Conservation (phyloP, 2,797 vertebrate genomes). For the Xerus rutilus region DNA sequence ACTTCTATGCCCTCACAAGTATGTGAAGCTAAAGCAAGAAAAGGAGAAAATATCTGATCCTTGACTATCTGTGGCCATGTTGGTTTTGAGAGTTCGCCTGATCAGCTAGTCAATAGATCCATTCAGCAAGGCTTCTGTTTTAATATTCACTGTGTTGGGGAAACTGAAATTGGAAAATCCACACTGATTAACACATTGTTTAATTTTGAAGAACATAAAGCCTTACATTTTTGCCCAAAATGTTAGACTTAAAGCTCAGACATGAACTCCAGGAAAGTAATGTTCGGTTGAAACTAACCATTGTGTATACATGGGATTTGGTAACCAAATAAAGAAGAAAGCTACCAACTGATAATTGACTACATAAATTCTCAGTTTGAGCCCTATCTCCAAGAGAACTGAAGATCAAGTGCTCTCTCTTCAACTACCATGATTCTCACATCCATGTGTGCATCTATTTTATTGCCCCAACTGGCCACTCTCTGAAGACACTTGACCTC, state of each 20-base stretch:
- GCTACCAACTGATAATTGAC: constrained; percentile 97
- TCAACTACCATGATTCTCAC: constrained; percentile 96
- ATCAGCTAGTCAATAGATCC: constrained; percentile 96
- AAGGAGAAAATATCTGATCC: constrained; percentile 89
- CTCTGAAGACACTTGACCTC: constrained; percentile 95
- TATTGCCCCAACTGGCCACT: constrained; percentile 96
- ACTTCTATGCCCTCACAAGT: background rate
- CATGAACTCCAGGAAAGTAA: constrained; percentile 94
- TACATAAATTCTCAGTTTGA: constrained; percentile 98
- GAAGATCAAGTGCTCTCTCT: constrained; percentile 96
- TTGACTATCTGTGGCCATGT: constrained; percentile 94
- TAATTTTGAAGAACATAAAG: constrained; percentile 94
- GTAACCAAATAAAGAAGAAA: constrained; percentile 97
- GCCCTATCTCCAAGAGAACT: constrained; percentile 97
- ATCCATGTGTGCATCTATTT: constrained; percentile 98
- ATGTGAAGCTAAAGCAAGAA: constrained; percentile 71
- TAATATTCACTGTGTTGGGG: constrained; percentile 97
- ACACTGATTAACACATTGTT: constrained; percentile 87
- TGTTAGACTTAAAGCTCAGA: constrained; percentile 94
- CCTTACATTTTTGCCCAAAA: constrained; percentile 94
- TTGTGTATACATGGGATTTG: constrained; percentile 97
- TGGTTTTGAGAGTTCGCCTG: constrained; percentile 97
- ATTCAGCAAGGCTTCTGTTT: constrained; percentile 96
- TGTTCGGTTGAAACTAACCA: constrained; percentile 94
- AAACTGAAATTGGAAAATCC: constrained; percentile 97